Conservation (phyloP, 2,888 invertebrate genomes). For the Unio pictorum region DNA sequence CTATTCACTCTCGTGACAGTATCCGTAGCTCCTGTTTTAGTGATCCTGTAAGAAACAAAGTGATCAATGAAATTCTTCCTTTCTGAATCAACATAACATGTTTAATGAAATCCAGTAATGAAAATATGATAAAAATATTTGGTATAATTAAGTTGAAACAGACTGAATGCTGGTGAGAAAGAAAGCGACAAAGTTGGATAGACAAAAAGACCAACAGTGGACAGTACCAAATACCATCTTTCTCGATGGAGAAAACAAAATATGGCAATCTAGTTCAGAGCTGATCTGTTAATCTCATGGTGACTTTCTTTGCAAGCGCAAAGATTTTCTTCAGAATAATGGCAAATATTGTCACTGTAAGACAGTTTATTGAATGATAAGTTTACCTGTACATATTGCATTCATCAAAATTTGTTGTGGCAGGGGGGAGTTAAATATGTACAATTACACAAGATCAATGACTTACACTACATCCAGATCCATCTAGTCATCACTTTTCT, state of each 20-base stretch:
- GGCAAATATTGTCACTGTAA: neutral
- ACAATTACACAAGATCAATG: conserved; percentile 30
- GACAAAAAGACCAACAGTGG: no score
- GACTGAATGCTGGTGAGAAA: neutral
- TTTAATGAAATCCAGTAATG: neutral
- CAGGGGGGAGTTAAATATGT: no score
- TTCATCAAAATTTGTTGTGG: neutral
- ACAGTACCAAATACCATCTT: no score
- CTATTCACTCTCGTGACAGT: conserved; percentile 54
- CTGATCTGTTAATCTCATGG: no score
- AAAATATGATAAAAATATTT: neutral
- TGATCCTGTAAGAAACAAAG: conserved; percentile 35
- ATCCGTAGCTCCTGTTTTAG: conserved; percentile 50
- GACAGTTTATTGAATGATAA: neutral
- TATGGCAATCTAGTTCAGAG: no score
- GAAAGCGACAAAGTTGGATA: neutral
- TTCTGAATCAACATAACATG: neutral
- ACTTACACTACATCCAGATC: conserved; percentile 82
- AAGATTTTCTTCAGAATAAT: no score
- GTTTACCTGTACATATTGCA: neutral
- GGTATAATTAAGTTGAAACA: neutral
- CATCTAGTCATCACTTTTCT: conserved; percentile 78
- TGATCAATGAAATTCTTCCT: neutral
- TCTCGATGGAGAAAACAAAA: no score
- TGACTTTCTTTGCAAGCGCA: no score